These are phyloP conservation scores for Aythya baeri DNA, from an alignment of 2,113 vertebrate genomes.

Conservation along the genomic window DNA sequence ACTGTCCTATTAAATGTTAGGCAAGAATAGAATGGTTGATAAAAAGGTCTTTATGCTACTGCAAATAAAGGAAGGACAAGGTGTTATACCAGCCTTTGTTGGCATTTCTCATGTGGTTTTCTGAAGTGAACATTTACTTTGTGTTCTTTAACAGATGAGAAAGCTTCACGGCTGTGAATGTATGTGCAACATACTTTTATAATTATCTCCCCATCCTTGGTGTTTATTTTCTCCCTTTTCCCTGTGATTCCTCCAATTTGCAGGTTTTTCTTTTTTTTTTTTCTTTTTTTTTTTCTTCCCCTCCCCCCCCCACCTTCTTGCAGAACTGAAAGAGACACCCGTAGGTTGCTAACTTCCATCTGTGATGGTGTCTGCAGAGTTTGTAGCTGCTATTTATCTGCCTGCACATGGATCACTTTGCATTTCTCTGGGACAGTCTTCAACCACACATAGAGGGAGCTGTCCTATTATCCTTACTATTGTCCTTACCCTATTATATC, in stretches of 20 bases:
- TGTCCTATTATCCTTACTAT: background rate
- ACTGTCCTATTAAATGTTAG: conserved; percentile 61
- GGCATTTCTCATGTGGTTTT: conserved; percentile 52
- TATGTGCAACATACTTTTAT: background rate
- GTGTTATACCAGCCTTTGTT: conserved; percentile 37
- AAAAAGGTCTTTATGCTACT: conserved; percentile 42
- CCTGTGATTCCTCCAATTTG: background rate
- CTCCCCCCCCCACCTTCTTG: background rate
- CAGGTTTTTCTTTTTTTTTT: background rate
- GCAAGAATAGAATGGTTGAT: conserved; percentile 52
- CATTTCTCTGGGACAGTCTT: fast-evolving
- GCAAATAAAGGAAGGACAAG: conserved; percentile 31
- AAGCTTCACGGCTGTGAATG: background rate
- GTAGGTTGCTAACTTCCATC: background rate
- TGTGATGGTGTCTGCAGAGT: background rate
- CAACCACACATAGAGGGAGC: background rate
- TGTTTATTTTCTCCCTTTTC: background rate
- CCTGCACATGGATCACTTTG: background rate
- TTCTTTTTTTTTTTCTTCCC: no score
- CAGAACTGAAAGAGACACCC: background rate
- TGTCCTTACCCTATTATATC: background rate
- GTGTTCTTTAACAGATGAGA: conserved; percentile 13
- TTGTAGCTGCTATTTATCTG: conserved; percentile 4
- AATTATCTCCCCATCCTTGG: background rate
- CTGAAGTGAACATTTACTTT: conserved; percentile 37